Base-by-base conservation (phyloP, 2,113 vertebrate species). In the Epinephelus cyanopodus region DNA sequence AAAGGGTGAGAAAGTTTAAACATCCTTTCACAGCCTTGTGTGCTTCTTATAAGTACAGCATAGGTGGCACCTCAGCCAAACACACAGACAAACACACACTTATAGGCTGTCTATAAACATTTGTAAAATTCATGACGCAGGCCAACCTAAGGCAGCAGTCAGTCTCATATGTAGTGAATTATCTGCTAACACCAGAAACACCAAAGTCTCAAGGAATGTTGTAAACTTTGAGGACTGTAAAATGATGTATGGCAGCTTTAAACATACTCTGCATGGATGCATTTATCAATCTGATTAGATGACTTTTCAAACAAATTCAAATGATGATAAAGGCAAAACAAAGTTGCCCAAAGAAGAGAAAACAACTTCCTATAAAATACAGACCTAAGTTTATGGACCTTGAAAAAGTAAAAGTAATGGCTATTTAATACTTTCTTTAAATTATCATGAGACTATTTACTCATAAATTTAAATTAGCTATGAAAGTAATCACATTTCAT, bases 1-100 rank as follows among this genome's bases (percentile, higher is more conserved):
- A 65, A 74, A 19, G 29, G 67, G 62, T 50, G 54, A 89, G 67
- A 77, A 89, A 65, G 82, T 82, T 87, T 82, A 78, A 87, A 67
- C 64, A 84, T 54, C 62, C 23, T 61, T 52, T 86, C 52, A 62
- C 47, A 33, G 66, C 37, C 14, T 21, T 76, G 62, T 70, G 54
- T 64, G 27, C 50, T 74, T 83, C 48, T 74, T 81, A 52, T 81
- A 60, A 83, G 60, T 45, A 25, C 58, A 61, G 42, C n/a, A 45
- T 48, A 75, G 17, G 8, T 73, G 27, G 25, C 57, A 23, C 52
- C 42, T 74, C 23, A 57, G 47, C 17, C 33, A 72, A 71, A 84
- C 58, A 71, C 52, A 64, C 4, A 72, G 18, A 37, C 48, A 53
- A n/a, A 25, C 61, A 62, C n/a, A 74, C 42, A 62, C 19, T 7